phyloP scores from a whole-genome alignment of 2,888 invertebrate species.

The Apamea monoglypha region DNA sequence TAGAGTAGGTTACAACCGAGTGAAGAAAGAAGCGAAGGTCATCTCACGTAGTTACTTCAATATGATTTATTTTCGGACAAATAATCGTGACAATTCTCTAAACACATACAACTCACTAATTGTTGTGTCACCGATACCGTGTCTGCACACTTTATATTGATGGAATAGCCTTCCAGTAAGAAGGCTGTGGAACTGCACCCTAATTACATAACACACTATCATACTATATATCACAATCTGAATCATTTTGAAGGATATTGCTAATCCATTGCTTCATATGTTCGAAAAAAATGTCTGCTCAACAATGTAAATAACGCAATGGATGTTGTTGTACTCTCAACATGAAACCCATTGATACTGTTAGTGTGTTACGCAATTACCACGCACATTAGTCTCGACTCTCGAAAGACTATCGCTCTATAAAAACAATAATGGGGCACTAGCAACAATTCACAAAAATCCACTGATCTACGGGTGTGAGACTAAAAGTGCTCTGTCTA shows the following conservation, averaged over 20 bases:
- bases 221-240: background rate
- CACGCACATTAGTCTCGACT: background rate
- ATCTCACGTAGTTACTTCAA: background rate
- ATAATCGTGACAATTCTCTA: slow-evolving; percentile 13
- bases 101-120: background rate
- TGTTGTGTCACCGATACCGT: background rate
- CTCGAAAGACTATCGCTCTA: background rate
- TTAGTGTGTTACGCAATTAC: background rate
- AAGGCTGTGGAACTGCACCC: background rate
- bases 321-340: background rate
- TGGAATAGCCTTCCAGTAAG: background rate
- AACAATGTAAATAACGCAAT: background rate
- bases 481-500: background rate
- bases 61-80: background rate
- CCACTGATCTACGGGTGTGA: background rate
- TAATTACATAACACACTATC: background rate
- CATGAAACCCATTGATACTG: background rate
- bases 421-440: background rate
- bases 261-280: background rate
- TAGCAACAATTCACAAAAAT: too few relatives aligned
- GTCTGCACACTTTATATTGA: background rate
- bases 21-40: slow-evolving; percentile 10
- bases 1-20: too few relatives aligned
- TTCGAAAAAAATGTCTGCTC: background rate
- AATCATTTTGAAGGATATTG: background rate